Conservation (phyloP, 1,140 invertebrate genomes). For the Melanaphis sacchari region DNA sequence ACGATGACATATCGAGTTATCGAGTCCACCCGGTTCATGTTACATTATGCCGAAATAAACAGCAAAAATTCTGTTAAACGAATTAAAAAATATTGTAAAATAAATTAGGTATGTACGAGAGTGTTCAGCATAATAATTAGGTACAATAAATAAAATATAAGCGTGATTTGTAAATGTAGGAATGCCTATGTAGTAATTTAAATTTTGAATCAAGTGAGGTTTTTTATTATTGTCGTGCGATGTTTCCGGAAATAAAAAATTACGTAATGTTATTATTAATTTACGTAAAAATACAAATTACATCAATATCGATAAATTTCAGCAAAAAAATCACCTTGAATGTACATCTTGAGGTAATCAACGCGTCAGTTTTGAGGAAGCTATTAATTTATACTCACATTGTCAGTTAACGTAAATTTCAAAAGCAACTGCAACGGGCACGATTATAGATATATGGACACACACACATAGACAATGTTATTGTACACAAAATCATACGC, state of each 20-base stretch:
- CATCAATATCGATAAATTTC: conserved; percentile 14
- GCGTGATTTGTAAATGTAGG: not conserved
- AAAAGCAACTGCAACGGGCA: not conserved
- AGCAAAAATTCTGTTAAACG: not conserved
- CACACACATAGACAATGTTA: not conserved
- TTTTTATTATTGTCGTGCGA: not conserved
- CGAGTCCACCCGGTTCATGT: too few species aligned
- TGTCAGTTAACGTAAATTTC: not conserved
- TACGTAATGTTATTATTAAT: not conserved
- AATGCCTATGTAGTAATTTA: not conserved
- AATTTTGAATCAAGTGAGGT: not conserved
- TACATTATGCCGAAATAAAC: not conserved
- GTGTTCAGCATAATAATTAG: not conserved
- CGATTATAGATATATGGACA: not conserved
- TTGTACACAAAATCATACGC: not conserved
- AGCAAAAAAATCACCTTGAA: conserved; percentile 8
- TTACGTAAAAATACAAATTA: not conserved
- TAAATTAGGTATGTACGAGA: too few species aligned
- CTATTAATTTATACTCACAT: not conserved
- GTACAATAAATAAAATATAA: not conserved
- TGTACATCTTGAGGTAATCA: not conserved
- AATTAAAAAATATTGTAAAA: too few species aligned
- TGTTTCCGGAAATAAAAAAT: not conserved
- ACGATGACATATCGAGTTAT: not conserved
- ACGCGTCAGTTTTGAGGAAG: conserved; percentile 30